Evolutionary conservation across 2,797 vertebrate genomes (phyloP).

Genomic region (Danio aesculapii): DNA sequence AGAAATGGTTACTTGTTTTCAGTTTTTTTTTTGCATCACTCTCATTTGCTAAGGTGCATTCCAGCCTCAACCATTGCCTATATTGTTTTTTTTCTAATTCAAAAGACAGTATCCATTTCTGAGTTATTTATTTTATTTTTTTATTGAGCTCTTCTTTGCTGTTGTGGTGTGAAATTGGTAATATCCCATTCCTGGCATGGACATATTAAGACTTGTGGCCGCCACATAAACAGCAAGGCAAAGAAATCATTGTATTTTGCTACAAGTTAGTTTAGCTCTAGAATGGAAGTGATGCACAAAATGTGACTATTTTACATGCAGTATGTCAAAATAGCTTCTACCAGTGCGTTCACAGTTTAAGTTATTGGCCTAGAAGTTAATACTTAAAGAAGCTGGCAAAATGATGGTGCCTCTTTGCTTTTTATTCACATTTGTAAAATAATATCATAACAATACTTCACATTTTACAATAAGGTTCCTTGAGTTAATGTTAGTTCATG

Average conservation of each 20-base stretch:
- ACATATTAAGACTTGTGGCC: constrained; percentile 51
- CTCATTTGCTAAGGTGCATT: constrained; percentile 2
- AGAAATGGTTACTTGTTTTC: no score
- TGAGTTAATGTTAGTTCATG: no score
- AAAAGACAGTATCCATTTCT: constrained; percentile 35
- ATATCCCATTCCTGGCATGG: constrained; percentile 64
- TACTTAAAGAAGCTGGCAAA: background rate
- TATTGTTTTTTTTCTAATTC: constrained; percentile 22
- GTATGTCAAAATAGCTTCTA: no score
- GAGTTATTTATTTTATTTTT: constrained; percentile 33
- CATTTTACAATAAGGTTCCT: no score
- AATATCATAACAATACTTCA: no score
- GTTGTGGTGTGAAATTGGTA: constrained; percentile 62
- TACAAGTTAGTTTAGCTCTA: constrained; percentile 17
- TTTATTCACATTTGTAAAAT: background rate
- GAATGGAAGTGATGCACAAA: constrained; percentile 12
- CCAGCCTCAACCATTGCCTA: constrained; percentile 16
- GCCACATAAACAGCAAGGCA: constrained; percentile 40
- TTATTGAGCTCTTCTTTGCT: constrained; percentile 66
- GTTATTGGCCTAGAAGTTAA: background rate
- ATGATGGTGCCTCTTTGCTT: background rate
- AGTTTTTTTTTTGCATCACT: background rate
- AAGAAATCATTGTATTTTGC: constrained; percentile 32
- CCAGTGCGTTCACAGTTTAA: background rate
- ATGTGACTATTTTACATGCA: background rate